Conservation (phyloP, 1,140 invertebrate genomes). For the Rhopalosiphum padi region DNA sequence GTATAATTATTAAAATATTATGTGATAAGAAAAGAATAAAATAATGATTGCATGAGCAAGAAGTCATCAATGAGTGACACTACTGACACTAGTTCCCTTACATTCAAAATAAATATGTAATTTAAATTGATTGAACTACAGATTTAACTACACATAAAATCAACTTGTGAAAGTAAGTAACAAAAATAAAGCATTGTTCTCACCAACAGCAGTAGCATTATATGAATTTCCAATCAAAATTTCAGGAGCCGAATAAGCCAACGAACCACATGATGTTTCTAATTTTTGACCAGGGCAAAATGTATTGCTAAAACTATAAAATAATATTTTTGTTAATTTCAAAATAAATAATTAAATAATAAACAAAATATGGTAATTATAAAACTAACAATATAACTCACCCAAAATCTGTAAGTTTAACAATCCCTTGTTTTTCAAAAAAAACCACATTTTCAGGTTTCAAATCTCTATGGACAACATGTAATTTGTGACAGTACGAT, state of each 20-base stretch:
- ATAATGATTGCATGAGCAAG: neutral
- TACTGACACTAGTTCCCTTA: neutral
- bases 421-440: slow-evolving; percentile 95
- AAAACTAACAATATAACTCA: slow-evolving; percentile 46
- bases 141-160: too few relatives aligned
- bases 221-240: slow-evolving; percentile 96
- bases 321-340: neutral
- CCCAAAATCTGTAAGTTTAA: slow-evolving; percentile 99
- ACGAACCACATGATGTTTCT: slow-evolving; percentile 98
- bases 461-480: slow-evolving; percentile 93
- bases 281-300: slow-evolving; percentile 97
- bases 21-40: neutral
- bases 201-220: slow-evolving; percentile 91
- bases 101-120: neutral
- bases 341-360: neutral
- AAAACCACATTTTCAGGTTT: slow-evolving; percentile 99
- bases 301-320: slow-evolving; percentile 83
- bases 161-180: neutral
- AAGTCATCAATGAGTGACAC: neutral
- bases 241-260: slow-evolving; percentile 99
- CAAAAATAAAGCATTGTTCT: slow-evolving; percentile 62
- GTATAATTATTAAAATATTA: neutral
- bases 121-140: neutral
- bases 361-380: neutral
- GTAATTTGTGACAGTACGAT: slow-evolving; percentile 95